A percentile compares a stretch with the other conserved stretches of the same genome.
Conservation (phyloP, 2,113 vertebrate genomes). For the Phainopepla nitens region DNA sequence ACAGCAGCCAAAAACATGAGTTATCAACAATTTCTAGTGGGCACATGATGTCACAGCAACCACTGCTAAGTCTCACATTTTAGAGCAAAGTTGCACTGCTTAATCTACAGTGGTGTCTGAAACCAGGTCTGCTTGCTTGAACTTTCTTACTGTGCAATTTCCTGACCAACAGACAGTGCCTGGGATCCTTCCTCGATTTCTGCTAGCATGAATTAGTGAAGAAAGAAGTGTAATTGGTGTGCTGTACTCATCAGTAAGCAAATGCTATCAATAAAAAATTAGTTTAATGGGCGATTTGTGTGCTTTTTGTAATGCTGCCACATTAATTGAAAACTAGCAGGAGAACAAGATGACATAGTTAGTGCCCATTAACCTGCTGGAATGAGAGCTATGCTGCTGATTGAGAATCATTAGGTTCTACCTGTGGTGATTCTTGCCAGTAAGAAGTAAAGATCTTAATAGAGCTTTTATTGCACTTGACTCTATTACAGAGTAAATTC, state of each 20-base stretch:
- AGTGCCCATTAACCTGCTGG: not conserved
- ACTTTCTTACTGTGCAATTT: not conserved
- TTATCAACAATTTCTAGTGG: not conserved
- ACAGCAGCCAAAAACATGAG: not conserved
- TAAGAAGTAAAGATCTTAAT: not conserved
- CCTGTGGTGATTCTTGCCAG: not conserved
- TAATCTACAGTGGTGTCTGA: not conserved
- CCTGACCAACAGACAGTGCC: not conserved
- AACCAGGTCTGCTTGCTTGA: not conserved
- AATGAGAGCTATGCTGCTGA: not conserved
- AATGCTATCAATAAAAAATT: not conserved
- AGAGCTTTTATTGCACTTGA: not conserved
- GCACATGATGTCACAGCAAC: not conserved
- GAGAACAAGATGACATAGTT: not conserved
- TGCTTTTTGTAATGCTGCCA: not conserved
- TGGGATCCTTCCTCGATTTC: not conserved
- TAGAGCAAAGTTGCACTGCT: not conserved
- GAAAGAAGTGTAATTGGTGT: not conserved
- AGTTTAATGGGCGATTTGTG: not conserved
- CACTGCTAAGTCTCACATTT: not conserved
- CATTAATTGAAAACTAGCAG: not conserved
- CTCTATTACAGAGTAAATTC: not conserved
- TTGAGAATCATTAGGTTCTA: not conserved
- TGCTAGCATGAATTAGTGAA: rapidly evolving
- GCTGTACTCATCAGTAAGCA: not conserved